A percentile compares a stretch with the other conserved stretches of the same genome.
These are phyloP conservation scores for Pelodytes ibericus DNA, from an alignment of 2,797 vertebrate species.

Conservation along the genomic window DNA sequence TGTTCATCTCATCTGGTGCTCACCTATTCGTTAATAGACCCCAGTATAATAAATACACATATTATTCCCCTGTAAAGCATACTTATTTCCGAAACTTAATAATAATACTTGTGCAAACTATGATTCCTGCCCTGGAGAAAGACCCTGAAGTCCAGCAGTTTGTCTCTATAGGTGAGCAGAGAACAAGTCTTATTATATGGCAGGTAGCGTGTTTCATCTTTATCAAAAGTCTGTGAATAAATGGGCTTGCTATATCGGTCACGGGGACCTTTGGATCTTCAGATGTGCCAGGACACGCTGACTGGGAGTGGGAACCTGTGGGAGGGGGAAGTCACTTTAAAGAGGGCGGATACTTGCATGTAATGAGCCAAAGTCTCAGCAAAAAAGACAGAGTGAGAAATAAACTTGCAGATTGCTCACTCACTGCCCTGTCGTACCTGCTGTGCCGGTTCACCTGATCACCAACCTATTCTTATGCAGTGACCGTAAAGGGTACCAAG, in stretches of 20 bases:
- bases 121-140: not conserved
- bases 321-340: conserved; percentile 18
- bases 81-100: no score
- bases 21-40: no score
- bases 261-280: conserved; percentile 36
- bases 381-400: not conserved
- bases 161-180: not conserved
- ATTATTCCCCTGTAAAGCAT: no score
- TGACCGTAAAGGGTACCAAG: not conserved
- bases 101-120: no score
- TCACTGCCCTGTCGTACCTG: not conserved
- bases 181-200: no score
- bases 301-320: conserved; percentile 9
- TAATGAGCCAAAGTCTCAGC: conserved; percentile 26
- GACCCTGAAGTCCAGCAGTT: not conserved
- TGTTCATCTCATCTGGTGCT: no score
- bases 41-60: no score
- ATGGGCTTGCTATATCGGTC: not conserved
- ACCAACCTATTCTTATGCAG: not conserved
- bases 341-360: conserved; percentile 7
- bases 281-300: conserved; percentile 12
- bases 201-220: not conserved
- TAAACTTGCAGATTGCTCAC: not conserved
- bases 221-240: not conserved
- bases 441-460: not conserved